Evolutionary conservation across 2,888 invertebrate genomes (phyloP).

Genomic region (Sinelater perroti): DNA sequence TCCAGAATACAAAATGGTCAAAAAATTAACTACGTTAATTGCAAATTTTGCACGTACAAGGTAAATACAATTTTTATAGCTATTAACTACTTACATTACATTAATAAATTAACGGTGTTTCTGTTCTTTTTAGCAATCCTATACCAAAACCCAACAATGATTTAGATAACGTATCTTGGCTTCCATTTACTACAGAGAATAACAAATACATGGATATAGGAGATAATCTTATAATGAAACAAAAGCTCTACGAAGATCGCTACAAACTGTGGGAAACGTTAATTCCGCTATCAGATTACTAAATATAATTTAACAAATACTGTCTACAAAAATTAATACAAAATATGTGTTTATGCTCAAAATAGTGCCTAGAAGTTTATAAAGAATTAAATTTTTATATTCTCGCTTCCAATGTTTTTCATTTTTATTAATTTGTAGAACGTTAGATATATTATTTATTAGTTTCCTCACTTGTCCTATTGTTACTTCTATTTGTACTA

Average conservation of each 20-base stretch:
- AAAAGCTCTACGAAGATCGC: conserved; percentile 56
- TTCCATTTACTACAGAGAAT: conserved; percentile 51
- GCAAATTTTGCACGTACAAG: conserved; percentile 59
- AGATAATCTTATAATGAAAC: conserved; percentile 54
- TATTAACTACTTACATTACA: too few relatives aligned
- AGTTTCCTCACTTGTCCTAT: too few relatives aligned
- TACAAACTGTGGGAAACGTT: conserved; percentile 59
- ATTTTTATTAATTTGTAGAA: too few relatives aligned
- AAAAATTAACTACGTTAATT: conserved; percentile 59
- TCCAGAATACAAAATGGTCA: conserved; percentile 57
- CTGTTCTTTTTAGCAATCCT: conserved; percentile 63
- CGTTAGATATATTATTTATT: too few relatives aligned
- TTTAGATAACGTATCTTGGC: conserved; percentile 57
- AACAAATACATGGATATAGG: conserved; percentile 58
- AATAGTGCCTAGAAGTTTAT: too few relatives aligned
- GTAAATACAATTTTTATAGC: conserved; percentile 44
- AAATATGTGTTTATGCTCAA: too few relatives aligned
- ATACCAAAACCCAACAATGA: conserved; percentile 52
- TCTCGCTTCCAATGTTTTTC: too few relatives aligned
- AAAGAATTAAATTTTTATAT: too few relatives aligned
- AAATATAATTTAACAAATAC: neutral
- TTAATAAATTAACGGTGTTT: neutral
- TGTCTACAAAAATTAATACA: neutral
- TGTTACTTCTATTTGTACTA: too few relatives aligned
- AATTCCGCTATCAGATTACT: conserved; percentile 46